Conservation (phyloP, 2,888 invertebrate genomes). For the Acleris cristana region DNA sequence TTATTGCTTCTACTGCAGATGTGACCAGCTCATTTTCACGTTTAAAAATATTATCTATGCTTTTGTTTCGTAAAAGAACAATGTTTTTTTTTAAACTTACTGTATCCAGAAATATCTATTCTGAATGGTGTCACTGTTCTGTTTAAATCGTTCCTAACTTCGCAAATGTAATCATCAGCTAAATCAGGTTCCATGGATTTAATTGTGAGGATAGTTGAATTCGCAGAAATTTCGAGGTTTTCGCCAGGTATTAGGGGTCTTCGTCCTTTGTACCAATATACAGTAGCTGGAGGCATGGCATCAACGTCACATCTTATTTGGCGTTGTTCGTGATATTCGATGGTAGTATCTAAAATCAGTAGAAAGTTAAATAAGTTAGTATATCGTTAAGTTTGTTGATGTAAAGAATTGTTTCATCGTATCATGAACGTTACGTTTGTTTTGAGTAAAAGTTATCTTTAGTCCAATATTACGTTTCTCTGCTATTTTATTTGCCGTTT, state of each 20-base stretch:
- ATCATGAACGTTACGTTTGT: background rate
- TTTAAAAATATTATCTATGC: too few species aligned
- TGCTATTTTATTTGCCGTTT: too few species aligned
- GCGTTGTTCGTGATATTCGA: slow-evolving; percentile 47
- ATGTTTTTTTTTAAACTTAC: slow-evolving; percentile 40
- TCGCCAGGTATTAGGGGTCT: slow-evolving; percentile 38
- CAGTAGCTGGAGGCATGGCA: slow-evolving; percentile 51
- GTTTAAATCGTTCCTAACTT: slow-evolving; percentile 46
- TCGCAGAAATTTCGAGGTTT: slow-evolving; percentile 45
- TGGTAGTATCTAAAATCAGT: slow-evolving; percentile 45
- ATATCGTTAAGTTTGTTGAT: background rate
- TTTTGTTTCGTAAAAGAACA: too few species aligned
- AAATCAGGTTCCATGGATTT: slow-evolving; percentile 47
- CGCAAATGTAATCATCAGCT: slow-evolving; percentile 50
- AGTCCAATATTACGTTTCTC: too few species aligned
- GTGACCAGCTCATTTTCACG: too few species aligned
- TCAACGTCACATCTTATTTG: slow-evolving; percentile 50
- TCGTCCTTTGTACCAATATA: slow-evolving; percentile 52
- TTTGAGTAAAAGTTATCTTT: too few species aligned
- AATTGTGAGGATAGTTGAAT: slow-evolving; percentile 48
- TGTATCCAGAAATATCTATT: slow-evolving; percentile 49
- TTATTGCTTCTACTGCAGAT: too few species aligned
- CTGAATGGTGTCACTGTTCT: slow-evolving; percentile 43
- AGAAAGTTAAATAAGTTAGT: background rate
- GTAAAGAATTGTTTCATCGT: background rate